These are phyloP conservation scores for Rutpela maculata DNA, from an alignment of 2,888 invertebrate genomes.

Conservation along the genomic window DNA sequence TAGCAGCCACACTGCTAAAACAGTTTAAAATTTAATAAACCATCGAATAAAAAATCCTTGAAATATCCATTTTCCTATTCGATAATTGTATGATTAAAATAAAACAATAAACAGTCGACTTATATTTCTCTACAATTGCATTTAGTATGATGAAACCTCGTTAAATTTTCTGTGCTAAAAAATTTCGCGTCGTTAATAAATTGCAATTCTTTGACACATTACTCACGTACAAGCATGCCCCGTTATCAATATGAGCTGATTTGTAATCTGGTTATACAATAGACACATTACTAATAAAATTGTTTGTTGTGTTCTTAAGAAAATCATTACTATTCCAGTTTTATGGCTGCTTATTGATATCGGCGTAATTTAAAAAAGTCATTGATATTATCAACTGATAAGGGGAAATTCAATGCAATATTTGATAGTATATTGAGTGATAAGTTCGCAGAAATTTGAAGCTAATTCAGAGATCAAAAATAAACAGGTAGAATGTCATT, in stretches of 20 bases:
- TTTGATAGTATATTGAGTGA: background rate
- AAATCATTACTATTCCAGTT: background rate
- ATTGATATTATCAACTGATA: background rate
- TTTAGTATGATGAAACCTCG: background rate
- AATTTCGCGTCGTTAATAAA: background rate
- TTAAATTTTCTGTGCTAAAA: background rate
- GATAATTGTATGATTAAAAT: background rate
- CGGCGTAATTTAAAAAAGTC: background rate
- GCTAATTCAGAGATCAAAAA: no score
- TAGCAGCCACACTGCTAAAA: no score
- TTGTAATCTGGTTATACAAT: constrained; percentile 3
- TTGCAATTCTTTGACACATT: background rate
- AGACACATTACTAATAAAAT: background rate
- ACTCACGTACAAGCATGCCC: background rate
- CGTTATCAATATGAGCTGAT: background rate
- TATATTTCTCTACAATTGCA: background rate
- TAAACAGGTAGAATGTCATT: no score
- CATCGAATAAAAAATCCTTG: no score
- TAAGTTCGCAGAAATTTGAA: background rate
- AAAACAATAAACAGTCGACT: background rate
- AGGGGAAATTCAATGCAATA: background rate
- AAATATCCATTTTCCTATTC: background rate
- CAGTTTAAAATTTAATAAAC: no score
- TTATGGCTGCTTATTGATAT: background rate
- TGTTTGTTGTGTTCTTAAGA: background rate